phyloP scores from a whole-genome alignment of 2,797 vertebrate species.

The Sternarchorhynchus goeldii region DNA sequence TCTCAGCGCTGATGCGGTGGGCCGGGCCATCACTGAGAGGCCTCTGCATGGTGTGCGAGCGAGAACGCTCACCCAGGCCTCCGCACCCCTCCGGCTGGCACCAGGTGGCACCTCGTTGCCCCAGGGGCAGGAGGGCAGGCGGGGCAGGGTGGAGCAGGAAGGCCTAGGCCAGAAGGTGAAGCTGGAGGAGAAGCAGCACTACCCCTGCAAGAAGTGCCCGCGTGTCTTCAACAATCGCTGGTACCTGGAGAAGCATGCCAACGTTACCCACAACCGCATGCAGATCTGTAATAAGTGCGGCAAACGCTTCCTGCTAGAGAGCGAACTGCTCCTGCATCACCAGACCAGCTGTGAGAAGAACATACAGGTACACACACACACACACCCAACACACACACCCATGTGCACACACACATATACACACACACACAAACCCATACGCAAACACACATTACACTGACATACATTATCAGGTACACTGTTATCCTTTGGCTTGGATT shows the following conservation, averaged over 20 bases:
- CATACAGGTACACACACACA: slow-evolving; percentile 84
- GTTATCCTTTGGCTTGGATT: no score
- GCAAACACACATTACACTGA: neutral
- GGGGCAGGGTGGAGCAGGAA: slow-evolving; percentile 73
- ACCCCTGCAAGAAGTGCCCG: slow-evolving; percentile 93
- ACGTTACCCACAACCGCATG: slow-evolving; percentile 97
- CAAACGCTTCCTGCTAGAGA: slow-evolving; percentile 95
- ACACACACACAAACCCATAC: neutral
- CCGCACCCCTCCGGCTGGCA: slow-evolving; percentile 70
- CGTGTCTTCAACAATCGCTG: slow-evolving; percentile 98
- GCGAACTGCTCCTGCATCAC: slow-evolving; percentile 92
- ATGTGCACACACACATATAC: neutral
- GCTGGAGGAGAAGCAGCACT: slow-evolving; percentile 95
- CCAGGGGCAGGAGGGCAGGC: slow-evolving; percentile 75
- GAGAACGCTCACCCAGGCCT: slow-evolving; percentile 61
- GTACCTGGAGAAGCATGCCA: slow-evolving; percentile 99
- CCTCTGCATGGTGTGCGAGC: slow-evolving; percentile 70
- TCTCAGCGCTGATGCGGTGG: slow-evolving; percentile 72
- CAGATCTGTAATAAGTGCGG: slow-evolving; percentile 96
- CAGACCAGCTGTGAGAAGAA: slow-evolving; percentile 98
- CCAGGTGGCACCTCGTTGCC: slow-evolving; percentile 67
- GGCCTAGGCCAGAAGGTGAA: slow-evolving; percentile 88
- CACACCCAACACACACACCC: slow-evolving; percentile 5
- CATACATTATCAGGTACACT: no score
- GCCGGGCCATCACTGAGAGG: slow-evolving; percentile 62